A percentile compares a stretch with the other conserved stretches of the same genome.
phyloP scores from a whole-genome alignment of 2,888 invertebrate species.

The Nudaria mundana region DNA sequence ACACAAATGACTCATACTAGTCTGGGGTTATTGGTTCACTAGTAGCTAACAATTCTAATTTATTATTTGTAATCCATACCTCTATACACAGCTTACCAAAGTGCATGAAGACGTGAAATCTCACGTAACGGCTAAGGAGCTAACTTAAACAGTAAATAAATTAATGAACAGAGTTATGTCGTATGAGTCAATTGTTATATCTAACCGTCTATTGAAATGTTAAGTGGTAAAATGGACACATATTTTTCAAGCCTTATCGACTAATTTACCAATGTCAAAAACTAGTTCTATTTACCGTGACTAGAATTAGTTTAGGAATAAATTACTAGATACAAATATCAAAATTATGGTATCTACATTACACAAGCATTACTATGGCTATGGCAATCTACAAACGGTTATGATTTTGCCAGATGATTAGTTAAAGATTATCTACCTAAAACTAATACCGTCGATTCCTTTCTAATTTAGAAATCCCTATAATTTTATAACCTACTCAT shows the following conservation, averaged over 20 bases:
- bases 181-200: no score
- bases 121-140: no score
- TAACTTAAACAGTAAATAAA: no score
- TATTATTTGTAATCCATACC: no score
- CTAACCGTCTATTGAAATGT: constrained; percentile 4
- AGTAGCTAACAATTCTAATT: no score
- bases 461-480: constrained; percentile 28
- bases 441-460: constrained; percentile 27
- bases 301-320: constrained; percentile 77
- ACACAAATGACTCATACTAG: no score
- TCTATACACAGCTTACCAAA: no score
- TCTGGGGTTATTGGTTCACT: no score
- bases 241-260: constrained; percentile 4
- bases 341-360: constrained; percentile 54
- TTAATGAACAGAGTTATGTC: no score
- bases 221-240: background rate
- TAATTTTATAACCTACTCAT: constrained; percentile 24
- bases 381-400: constrained; percentile 41
- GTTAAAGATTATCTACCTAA: constrained; percentile 35
- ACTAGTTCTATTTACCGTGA: constrained; percentile 75
- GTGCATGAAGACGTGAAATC: no score
- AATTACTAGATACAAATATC: constrained; percentile 61
- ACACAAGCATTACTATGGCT: constrained; percentile 54
- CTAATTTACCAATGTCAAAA: constrained; percentile 49
- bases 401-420: constrained; percentile 32